Conservation (phyloP, 2,113 vertebrate species). For the Oplegnathus fasciatus region DNA sequence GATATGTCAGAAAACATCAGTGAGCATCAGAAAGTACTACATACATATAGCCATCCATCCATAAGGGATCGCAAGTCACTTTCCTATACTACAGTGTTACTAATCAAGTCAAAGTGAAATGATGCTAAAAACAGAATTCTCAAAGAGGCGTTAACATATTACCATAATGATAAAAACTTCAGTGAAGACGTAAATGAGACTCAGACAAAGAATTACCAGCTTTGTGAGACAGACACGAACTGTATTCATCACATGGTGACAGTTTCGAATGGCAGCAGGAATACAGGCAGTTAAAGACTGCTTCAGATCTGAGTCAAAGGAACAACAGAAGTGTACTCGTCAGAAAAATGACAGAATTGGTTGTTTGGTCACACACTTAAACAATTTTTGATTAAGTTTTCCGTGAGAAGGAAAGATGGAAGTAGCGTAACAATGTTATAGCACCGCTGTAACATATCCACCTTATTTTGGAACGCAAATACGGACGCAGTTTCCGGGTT, state of each 20-base stretch:
- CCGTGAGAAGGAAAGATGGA: background rate
- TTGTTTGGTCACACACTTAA: background rate
- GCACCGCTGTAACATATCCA: background rate
- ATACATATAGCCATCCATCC: conserved; percentile 4
- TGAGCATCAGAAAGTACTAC: conserved; percentile 3
- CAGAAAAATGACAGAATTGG: no score
- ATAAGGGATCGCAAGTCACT: conserved; percentile 23
- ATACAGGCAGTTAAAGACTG: background rate
- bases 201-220: background rate
- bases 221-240: background rate
- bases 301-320: background rate
- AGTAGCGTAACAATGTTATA: background rate
- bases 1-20: conserved; percentile 42
- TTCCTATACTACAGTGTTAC: background rate
- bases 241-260: background rate
- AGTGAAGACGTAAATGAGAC: background rate
- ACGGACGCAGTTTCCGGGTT: no score
- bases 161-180: background rate
- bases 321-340: background rate
- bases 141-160: background rate
- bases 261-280: background rate
- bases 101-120: background rate
- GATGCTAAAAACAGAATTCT: conserved; percentile 7
- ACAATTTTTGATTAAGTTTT: background rate
- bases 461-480: no score